Evolutionary conservation across 2,888 invertebrate species (phyloP).

Genomic region (Troilus luridus): DNA sequence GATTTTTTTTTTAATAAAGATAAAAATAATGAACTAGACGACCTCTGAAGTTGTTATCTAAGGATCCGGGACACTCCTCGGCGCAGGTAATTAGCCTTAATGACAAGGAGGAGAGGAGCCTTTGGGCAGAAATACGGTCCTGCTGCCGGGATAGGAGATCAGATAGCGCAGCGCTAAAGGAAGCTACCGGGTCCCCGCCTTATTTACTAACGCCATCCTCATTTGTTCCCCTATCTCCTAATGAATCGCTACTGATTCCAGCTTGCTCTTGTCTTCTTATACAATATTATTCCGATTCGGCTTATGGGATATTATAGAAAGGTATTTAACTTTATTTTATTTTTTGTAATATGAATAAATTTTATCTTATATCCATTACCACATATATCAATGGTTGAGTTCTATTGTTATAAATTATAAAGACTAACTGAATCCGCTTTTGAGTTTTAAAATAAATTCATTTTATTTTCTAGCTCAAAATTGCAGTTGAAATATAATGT

Average conservation of each 20-base stretch:
- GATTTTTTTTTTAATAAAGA: conserved; percentile 17
- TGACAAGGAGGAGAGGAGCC: not conserved
- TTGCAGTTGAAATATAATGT: no score
- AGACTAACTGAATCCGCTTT: no score
- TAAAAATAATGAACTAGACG: not conserved
- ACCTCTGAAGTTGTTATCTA: not conserved
- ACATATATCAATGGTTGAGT: no score
- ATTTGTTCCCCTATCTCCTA: conserved; percentile 29
- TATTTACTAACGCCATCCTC: not conserved
- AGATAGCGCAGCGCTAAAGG: conserved; percentile 7
- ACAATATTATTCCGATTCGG: not conserved
- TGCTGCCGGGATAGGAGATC: conserved; percentile 1
- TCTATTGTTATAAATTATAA: no score
- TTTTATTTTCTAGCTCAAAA: no score
- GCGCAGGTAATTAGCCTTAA: not conserved
- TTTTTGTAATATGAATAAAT: no score
- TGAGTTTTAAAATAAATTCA: no score
- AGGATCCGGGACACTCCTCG: not conserved
- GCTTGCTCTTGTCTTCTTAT: not conserved
- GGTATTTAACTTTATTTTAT: no score
- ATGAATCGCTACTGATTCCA: conserved; percentile 14
- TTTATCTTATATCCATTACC: no score
- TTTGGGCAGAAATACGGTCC: conserved; percentile 14
- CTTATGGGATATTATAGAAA: no score
- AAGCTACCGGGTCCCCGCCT: not conserved